Base-by-base conservation (phyloP, 2,113 vertebrate species). In the Alethe diademata region DNA sequence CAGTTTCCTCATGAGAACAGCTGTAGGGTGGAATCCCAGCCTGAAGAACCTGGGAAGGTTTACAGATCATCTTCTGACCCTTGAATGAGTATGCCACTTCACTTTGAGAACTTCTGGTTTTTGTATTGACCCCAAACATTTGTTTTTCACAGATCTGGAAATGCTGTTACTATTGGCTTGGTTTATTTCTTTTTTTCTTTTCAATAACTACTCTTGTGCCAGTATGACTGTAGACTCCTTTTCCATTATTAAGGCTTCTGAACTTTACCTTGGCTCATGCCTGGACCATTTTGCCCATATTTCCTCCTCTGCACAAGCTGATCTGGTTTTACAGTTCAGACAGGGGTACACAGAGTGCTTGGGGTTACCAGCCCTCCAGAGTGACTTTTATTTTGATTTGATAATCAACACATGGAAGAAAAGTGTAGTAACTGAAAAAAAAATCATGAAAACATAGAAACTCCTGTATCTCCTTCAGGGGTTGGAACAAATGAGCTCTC, bases 401-500 rank as follows among this genome's bases (percentile, higher is more conserved):
- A 47, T 47, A 73, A 81, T 65, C 25, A 78, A 47, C 35, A 42
- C 11, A 61, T 8, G 61, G 43, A 73, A 95, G 54, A 95, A 93
- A 88, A 72, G 11, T 3, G 47, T 33, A 62, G 31, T 60, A 62
- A 75, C 22, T 14, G 6, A 42, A 64, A 58, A 74, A 35, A 71
- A 58, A 58, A 13, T 5, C 1, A 65, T 28, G 11, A 47, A 47
- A 67, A 50, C 53, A 62, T 36, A 93, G 50, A 93, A 96, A 80
- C 67, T 4, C 47, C 35, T 80, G 4, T 66, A 73, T 73, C 47
- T 88, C 47, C 69, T 92, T 74, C 69, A 66, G 38, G 73, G 73
- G 64, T 56, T 96, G 96, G 95, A 96, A 96, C 73, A 96, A 96
- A 80, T 96, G 92, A 96, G 87, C 76, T 35, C 65, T 92, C 42